Base-by-base conservation (phyloP, 2,797 vertebrate species). In the Phoebastria nigripes region DNA sequence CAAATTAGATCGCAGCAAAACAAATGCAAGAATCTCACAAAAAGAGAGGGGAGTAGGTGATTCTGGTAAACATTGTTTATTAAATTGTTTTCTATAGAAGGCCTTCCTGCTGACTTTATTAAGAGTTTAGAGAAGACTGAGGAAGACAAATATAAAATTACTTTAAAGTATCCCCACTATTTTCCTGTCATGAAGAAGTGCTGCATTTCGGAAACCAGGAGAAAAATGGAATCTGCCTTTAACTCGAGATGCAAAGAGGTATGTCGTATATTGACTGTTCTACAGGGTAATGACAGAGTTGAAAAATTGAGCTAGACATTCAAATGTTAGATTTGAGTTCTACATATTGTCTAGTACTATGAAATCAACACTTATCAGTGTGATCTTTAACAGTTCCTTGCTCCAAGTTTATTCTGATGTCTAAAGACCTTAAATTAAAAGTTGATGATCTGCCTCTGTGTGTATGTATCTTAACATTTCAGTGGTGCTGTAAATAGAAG, bases 211-310 rank as follows among this genome's bases (percentile, higher is more conserved):
- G 99, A 99, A 97, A 99, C 99, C 29, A 98, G 99, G 96, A 98
- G 98, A 94, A 99, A 98, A 97, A 98, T 99, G 99, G 99, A 99
- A 97, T 97, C 80, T 12, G 99, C 99, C 71, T 99, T 99, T 97
- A 98, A 99, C 94, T 99, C 99, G 8, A 98, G 99, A 90, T 99
- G 99, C 98, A 99, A 98, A 97, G 98, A 99, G 98, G 99, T 99
- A 98, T 90, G 95, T 73, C 12, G 6, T 71, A 44, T 91, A 49
- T 81, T 85, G 67, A 37, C 66, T 84, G 14, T 69, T 84, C 13
- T 83, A 25, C n/a, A 65, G 8, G 17, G 33, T 44, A 47, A 33
- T 72, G 47, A 33, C 28, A 52, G 65, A 69, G 26, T n/a, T 82
- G 25, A 44, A 87, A 84, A 62, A 37, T 6, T 5, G 12, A 92